Percentiles rank a stretch among this genome's conserved stretches.
Conservation (phyloP, 1,140 invertebrate species). For the Ceratosolen fusciceps region DNA sequence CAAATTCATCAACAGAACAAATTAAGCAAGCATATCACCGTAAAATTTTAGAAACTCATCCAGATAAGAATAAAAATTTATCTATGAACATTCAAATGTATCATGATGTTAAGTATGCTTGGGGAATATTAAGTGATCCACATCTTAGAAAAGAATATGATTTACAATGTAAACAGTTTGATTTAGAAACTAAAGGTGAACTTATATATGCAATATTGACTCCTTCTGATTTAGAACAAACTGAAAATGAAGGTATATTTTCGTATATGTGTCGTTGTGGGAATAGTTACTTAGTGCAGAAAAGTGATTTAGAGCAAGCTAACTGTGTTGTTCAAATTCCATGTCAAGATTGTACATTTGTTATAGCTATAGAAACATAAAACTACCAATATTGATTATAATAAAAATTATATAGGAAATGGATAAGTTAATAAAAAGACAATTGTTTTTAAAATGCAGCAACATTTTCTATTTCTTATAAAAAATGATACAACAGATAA, state of each 20-base stretch:
- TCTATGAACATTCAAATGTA: slow-evolving; percentile 65
- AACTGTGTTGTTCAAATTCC: slow-evolving; percentile 70
- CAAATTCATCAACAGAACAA: slow-evolving; percentile 73
- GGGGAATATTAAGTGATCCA: slow-evolving; percentile 74
- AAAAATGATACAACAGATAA: slow-evolving; percentile 73
- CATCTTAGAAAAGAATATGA: slow-evolving; percentile 75
- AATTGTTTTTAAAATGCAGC: slow-evolving; percentile 65
- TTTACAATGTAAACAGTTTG: slow-evolving; percentile 67
- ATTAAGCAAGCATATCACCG: slow-evolving; percentile 77
- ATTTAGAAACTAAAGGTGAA: slow-evolving; percentile 71
- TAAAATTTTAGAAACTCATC: slow-evolving; percentile 75
- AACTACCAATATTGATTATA: neutral
- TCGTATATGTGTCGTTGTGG: slow-evolving; percentile 78
- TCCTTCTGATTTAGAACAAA: slow-evolving; percentile 70
- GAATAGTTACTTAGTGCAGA: slow-evolving; percentile 73
- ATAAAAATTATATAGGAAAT: slow-evolving; percentile 31
- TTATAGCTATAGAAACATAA: slow-evolving; percentile 73
- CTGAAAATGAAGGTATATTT: slow-evolving; percentile 62
- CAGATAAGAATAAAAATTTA: slow-evolving; percentile 73
- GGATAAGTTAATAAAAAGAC: slow-evolving; percentile 29
- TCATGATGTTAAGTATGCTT: slow-evolving; percentile 75
- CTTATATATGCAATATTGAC: slow-evolving; percentile 74
- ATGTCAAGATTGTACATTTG: slow-evolving; percentile 79
- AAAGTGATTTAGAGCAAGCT: slow-evolving; percentile 64
- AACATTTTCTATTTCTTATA: slow-evolving; percentile 72